Evolutionary conservation across 2,797 vertebrate genomes (phyloP).

Genomic region (Harpagifer antarcticus): DNA sequence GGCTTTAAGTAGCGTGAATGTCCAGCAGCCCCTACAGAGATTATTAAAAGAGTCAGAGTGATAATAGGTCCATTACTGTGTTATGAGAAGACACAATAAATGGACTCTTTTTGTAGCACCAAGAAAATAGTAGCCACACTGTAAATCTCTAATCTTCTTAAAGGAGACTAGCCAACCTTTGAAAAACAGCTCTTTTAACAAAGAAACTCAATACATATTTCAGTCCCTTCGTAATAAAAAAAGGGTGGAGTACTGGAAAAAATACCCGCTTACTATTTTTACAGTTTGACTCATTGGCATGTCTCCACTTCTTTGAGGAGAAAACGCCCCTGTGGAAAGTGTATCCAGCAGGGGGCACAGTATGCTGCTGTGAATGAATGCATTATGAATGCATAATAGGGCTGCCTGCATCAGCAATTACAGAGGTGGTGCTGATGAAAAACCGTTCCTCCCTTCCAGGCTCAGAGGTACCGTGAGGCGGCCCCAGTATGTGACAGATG

Average conservation of each 20-base stretch:
- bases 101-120: constrained; percentile 32
- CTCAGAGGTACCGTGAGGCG: background rate
- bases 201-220: constrained; percentile 17
- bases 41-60: constrained; percentile 48
- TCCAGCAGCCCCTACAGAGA: constrained; percentile 47
- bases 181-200: background rate
- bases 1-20: constrained; percentile 40
- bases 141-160: constrained; percentile 2
- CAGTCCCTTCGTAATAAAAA: constrained; percentile 37
- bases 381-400: constrained; percentile 64
- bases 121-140: constrained; percentile 7
- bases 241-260: constrained; percentile 52
- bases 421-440: constrained; percentile 63
- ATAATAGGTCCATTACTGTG: constrained; percentile 39
- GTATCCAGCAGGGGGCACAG: constrained; percentile 77
- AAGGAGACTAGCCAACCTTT: background rate
- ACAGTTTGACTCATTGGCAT: constrained; percentile 35
- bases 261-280: constrained; percentile 50
- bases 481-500: constrained; percentile 22
- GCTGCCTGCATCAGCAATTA: constrained; percentile 70
- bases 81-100: constrained; percentile 21
- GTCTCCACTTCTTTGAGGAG: constrained; percentile 36
- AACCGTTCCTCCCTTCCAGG: constrained; percentile 35
- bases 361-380: constrained; percentile 60
- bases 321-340: constrained; percentile 48